Base-by-base conservation (phyloP, 2,797 vertebrate genomes). In the Xiphophorus birchmanni region DNA sequence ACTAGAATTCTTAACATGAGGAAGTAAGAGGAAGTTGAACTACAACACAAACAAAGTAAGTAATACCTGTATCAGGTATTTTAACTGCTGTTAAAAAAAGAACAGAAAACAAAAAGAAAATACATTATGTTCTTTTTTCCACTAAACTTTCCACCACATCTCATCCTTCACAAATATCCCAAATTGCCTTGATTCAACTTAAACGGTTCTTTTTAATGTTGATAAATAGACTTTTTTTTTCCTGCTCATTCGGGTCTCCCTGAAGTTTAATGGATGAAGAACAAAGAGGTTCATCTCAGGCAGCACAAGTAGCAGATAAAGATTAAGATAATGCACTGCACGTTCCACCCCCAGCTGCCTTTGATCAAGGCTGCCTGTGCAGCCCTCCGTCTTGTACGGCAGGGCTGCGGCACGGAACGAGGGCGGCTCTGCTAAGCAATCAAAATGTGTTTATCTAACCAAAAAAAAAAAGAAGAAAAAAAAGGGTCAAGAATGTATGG, bases 401-500 rank as follows among this genome's bases (percentile, higher is more conserved):
- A 2, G 18, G 23, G 44, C 78, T 77, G 54, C 82, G 81, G 83
- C 42, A 74, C 0, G 32, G 26, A 83, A 73, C 2, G 40, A 84
- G 65, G 18, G 44, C 13, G 4, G 21, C 79, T 75, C 83, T 48
- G 72, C 81, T 77, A 75, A 80, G 79, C 83, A 92, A 92, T 90
- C 84, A 87, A 93, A 91, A 90, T 71, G 74, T 80, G 85, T 91
- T 94, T 88, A 91, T 90, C 87, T 82, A 87, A 82, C 87, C 73
- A 84, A 84, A 91, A 88, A 37, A 35, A 35, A 35, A 63, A 13
- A 6, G 9, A 18, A 48, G 2, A 48, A 48, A 50, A 52, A 15
- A 78, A 58, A 89, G 85, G 89, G 92, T 92, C 88, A 88, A 88
- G 87, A 83, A 84, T 84, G 47, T 81, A 90, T 79, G 71, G 86